Evolutionary conservation across 2,113 vertebrate species (phyloP).

Genomic region (Sorex araneus): DNA sequence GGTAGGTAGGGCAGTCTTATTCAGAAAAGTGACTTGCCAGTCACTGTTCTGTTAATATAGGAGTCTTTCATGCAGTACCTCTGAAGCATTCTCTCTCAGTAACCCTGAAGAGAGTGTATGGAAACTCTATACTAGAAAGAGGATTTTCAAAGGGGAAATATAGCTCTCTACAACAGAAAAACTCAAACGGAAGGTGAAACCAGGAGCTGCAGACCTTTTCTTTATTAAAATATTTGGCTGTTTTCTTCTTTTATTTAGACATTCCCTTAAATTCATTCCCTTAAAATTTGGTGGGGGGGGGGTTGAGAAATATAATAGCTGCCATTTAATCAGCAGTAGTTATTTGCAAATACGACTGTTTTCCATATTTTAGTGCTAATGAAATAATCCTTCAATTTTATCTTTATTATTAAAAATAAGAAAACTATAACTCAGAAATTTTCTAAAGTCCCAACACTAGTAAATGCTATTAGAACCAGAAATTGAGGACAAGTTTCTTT

Average conservation of each 20-base stretch:
- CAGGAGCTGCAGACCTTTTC: background rate
- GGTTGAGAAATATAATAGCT: background rate
- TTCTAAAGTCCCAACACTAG: background rate
- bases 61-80: background rate
- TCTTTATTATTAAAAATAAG: slow-evolving; percentile 63
- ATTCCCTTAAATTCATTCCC: slow-evolving; percentile 23
- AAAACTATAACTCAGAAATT: slow-evolving; percentile 54
- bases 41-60: background rate
- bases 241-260: background rate
- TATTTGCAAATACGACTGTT: slow-evolving; percentile 40
- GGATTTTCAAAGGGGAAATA: slow-evolving; percentile 34
- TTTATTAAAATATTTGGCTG: slow-evolving; percentile 24
- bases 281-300: slow-evolving; percentile 25
- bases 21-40: background rate
- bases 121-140: slow-evolving; percentile 29
- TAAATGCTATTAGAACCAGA: background rate
- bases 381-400: slow-evolving; percentile 16
- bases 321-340: slow-evolving; percentile 52
- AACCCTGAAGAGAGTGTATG: background rate
- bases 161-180: background rate
- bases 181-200: slow-evolving; percentile 19
- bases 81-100: background rate
- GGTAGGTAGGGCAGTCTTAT: slow-evolving; percentile 20
- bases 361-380: slow-evolving; percentile 46
- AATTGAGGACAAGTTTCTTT: slow-evolving; percentile 43